Evolutionary conservation across 2,888 invertebrate species (phyloP).

Genomic region (Netelia melanura): DNA sequence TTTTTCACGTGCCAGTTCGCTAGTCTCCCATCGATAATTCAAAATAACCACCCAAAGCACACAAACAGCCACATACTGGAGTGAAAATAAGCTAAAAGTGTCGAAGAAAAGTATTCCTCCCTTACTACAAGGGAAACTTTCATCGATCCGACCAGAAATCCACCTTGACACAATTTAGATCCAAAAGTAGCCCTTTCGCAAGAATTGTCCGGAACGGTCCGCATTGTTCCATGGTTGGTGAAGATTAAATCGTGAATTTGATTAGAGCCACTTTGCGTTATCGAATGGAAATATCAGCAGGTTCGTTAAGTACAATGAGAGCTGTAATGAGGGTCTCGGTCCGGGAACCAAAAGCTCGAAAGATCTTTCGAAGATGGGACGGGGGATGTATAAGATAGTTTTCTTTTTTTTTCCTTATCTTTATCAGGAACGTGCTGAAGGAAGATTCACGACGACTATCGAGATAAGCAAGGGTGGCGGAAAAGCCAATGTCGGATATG

Average conservation of each 20-base stretch:
- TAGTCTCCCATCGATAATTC: conserved; percentile 44
- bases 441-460: conserved; percentile 66
- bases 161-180: neutral
- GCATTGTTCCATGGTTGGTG: neutral
- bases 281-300: conserved; percentile 30
- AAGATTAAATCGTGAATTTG: conserved; percentile 28
- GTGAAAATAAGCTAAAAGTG: neutral
- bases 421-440: conserved; percentile 67
- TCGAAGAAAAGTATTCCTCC: neutral
- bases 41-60: conserved; percentile 25
- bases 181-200: neutral
- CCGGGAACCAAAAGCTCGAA: neutral
- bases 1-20: conserved; percentile 33
- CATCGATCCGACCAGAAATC: neutral
- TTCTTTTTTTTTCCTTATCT: conserved; percentile 18
- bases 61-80: neutral
- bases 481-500: conserved; percentile 22
- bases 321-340: conserved; percentile 14
- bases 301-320: conserved; percentile 39
- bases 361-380: conserved; percentile 13
- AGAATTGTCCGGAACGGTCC: neutral
- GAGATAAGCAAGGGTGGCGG: conserved; percentile 66
- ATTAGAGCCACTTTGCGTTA: conserved; percentile 34
- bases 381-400: neutral
- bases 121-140: neutral